These are phyloP conservation scores for Darwinula stevensoni DNA, from an alignment of 2,888 invertebrate species.

Conservation along the genomic window DNA sequence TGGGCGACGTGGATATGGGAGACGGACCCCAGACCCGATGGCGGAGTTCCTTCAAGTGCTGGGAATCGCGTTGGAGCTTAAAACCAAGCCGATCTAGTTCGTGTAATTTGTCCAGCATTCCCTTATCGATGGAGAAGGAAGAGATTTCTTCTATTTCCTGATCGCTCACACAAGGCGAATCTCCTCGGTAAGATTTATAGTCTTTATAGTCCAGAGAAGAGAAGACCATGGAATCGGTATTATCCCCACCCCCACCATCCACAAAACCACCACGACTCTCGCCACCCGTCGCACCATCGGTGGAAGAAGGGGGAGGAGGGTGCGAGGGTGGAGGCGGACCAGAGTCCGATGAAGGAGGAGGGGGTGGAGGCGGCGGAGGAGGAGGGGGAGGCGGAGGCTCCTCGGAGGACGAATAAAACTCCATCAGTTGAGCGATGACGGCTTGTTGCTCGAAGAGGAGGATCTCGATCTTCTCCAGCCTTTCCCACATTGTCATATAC, in stretches of 20 bases:
- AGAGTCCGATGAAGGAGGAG: constrained; percentile 13
- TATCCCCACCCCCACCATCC: constrained; percentile 4
- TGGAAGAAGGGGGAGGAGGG: constrained; percentile 3
- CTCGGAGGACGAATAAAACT: constrained; percentile 25
- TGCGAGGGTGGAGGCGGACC: constrained; percentile 19
- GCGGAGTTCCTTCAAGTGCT: constrained; percentile 41
- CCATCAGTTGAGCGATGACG: constrained; percentile 57
- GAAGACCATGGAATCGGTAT: constrained; percentile 31
- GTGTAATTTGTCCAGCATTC: constrained; percentile 42
- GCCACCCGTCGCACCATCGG: constrained; percentile 27
- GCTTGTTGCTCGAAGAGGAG: constrained; percentile 61
- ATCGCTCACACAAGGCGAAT: constrained; percentile 40
- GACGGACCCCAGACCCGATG: constrained; percentile 31
- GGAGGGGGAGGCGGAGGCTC: background rate
- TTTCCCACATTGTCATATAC: constrained; percentile 77
- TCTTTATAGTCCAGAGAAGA: constrained; percentile 47
- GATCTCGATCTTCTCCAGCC: constrained; percentile 58
- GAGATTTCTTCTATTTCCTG: constrained; percentile 48
- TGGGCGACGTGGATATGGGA: too few relatives aligned
- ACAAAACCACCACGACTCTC: too few relatives aligned
- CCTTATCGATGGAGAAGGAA: constrained; percentile 23
- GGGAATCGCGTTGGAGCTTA: constrained; percentile 44
- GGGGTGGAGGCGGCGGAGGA: background rate
- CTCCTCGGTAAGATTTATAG: constrained; percentile 26
- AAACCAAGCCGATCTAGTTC: constrained; percentile 43